Conservation (phyloP, 2,113 vertebrate genomes). For the Potamarius usumacintae region DNA sequence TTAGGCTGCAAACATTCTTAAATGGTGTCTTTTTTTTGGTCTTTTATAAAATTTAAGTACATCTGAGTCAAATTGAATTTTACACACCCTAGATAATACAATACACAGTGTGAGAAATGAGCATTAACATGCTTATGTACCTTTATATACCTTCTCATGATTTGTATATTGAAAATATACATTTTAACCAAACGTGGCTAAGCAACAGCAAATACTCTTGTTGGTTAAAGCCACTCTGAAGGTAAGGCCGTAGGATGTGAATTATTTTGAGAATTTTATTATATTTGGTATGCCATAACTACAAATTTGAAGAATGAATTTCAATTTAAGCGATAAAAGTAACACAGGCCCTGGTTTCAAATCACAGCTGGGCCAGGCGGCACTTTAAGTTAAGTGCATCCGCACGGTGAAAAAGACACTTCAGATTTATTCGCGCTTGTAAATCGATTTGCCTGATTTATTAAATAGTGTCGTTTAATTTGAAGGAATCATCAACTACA, state of each 20-base stretch:
- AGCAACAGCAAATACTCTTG: neutral
- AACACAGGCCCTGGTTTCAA: neutral
- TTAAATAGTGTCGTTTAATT: slow-evolving; percentile 2
- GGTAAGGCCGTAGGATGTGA: neutral
- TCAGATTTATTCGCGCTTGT: neutral
- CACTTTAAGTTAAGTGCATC: neutral
- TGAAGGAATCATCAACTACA: neutral
- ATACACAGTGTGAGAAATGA: neutral
- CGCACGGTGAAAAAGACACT: neutral
- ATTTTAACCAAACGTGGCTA: neutral
- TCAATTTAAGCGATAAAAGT: neutral
- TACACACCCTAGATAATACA: neutral
- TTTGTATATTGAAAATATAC: neutral
- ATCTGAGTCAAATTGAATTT: neutral
- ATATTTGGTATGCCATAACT: neutral
- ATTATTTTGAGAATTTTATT: neutral
- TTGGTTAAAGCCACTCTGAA: neutral
- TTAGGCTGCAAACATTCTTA: neutral
- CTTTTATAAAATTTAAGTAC: neutral
- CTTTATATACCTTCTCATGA: neutral
- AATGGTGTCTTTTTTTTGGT: neutral
- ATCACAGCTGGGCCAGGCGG: neutral
- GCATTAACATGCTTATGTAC: neutral
- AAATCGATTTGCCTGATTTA: neutral
- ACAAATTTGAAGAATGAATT: neutral